phyloP scores from a whole-genome alignment of 2,113 vertebrate genomes.

The Cebus imitator region DNA sequence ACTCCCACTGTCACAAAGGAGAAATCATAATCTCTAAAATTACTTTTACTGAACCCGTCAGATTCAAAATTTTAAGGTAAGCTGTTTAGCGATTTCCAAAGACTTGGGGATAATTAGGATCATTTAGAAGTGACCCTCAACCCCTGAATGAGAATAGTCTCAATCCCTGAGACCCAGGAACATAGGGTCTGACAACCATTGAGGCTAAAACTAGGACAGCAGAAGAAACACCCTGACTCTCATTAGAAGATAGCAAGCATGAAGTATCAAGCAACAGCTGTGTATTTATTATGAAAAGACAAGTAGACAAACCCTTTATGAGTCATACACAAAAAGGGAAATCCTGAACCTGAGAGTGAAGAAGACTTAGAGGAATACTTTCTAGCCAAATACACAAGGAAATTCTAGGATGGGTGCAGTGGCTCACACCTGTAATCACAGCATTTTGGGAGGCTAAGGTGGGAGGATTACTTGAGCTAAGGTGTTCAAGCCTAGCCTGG shows the following conservation, averaged over 20 bases:
- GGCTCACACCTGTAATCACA: too few species aligned
- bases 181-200: neutral
- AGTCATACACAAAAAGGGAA: neutral
- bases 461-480: too few species aligned
- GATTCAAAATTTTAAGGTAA: neutral
- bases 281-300: neutral
- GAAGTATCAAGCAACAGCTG: neutral
- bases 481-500: too few species aligned
- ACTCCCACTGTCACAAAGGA: neutral
- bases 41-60: neutral
- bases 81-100: neutral
- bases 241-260: neutral
- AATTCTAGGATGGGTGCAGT: neutral
- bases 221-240: neutral
- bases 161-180: neutral
- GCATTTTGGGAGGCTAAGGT: too few species aligned
- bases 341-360: neutral
- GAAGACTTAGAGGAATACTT: neutral
- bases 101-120: neutral
- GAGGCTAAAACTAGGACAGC: neutral
- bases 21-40: neutral
- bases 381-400: neutral
- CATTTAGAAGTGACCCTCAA: neutral
- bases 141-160: neutral
- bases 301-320: neutral